A percentile compares a stretch with the other conserved stretches of the same genome.
phyloP scores from a whole-genome alignment of 1,140 invertebrate species.

The Aphelenchoides fujianensis region DNA sequence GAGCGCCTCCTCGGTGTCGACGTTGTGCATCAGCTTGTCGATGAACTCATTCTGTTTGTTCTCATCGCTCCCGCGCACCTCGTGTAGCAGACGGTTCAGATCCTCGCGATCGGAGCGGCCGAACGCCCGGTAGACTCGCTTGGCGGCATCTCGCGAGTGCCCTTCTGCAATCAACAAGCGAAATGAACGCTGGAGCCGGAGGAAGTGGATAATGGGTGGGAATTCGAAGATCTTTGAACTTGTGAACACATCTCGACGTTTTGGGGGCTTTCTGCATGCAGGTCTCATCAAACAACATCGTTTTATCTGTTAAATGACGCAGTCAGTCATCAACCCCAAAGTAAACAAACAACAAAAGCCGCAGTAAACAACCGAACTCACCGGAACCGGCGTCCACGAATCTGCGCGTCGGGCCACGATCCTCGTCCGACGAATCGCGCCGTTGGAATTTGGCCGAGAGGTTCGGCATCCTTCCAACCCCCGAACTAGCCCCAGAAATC shows the following conservation, averaged over 20 bases:
- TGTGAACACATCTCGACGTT: too few species aligned
- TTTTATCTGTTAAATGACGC: not conserved
- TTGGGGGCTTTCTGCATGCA: too few species aligned
- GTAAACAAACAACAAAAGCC: not conserved
- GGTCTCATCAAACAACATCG: not conserved
- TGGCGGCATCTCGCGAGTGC: constrained; percentile 27
- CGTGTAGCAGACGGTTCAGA: constrained; percentile 30
- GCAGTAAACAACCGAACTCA: not conserved
- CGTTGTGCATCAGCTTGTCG: constrained; percentile 31
- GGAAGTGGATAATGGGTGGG: too few species aligned
- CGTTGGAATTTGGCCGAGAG: not conserved
- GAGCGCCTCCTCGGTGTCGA: constrained; percentile 30
- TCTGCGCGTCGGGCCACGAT: not conserved
- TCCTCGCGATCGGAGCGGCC: constrained; percentile 21
- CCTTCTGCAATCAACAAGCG: too few species aligned
- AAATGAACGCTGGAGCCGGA: too few species aligned
- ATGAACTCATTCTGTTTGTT: constrained; percentile 33
- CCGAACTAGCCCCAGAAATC: too few species aligned
- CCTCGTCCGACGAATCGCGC: constrained; percentile 11
- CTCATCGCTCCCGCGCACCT: constrained; percentile 29
- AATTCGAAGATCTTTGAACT: too few species aligned
- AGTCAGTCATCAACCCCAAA: too few species aligned
- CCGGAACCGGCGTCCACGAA: not conserved
- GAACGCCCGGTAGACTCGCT: constrained; percentile 29
- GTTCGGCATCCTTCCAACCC: not conserved